phyloP scores from a whole-genome alignment of 2,888 invertebrate species.

The Zaprionus bogoriensis region DNA sequence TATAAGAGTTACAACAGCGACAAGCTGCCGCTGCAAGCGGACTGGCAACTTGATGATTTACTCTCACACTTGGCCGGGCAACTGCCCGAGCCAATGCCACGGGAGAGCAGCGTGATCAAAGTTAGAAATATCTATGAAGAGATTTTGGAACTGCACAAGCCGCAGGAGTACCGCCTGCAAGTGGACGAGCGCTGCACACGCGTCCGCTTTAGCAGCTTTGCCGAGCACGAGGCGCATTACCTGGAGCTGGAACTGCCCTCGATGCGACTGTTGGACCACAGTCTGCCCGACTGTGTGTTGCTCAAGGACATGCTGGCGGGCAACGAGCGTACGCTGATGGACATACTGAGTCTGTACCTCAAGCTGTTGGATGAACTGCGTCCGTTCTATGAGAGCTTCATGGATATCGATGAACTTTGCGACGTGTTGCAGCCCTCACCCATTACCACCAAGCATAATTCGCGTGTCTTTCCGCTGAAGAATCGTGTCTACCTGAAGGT shows the following conservation, averaged over 20 bases:
- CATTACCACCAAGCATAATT: conserved; percentile 74
- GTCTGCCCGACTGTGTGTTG: conserved; percentile 74
- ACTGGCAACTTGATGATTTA: conserved; percentile 62
- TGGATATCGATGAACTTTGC: conserved; percentile 81
- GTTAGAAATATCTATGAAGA: conserved; percentile 66
- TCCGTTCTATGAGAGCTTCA: conserved; percentile 79
- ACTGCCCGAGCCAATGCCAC: background rate
- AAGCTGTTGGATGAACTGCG: conserved; percentile 75
- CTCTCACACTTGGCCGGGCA: conserved; percentile 53
- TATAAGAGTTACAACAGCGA: conserved; percentile 36
- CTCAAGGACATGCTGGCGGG: conserved; percentile 60
- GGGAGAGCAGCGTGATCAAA: background rate
- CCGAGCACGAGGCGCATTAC: conserved; percentile 69
- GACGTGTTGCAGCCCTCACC: conserved; percentile 80
- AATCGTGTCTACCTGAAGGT: conserved; percentile 80
- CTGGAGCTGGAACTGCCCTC: conserved; percentile 68
- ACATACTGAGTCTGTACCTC: conserved; percentile 51
- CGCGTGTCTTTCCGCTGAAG: conserved; percentile 79
- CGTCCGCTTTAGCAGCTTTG: conserved; percentile 74
- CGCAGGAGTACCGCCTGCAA: conserved; percentile 62
- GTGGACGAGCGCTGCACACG: conserved; percentile 54
- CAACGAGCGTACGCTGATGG: conserved; percentile 20
- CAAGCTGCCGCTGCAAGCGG: conserved; percentile 35
- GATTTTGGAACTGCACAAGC: conserved; percentile 60
- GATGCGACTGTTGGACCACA: conserved; percentile 68